Base-by-base conservation (phyloP, 2,797 vertebrate species). In the Aulostomus chinensis region DNA sequence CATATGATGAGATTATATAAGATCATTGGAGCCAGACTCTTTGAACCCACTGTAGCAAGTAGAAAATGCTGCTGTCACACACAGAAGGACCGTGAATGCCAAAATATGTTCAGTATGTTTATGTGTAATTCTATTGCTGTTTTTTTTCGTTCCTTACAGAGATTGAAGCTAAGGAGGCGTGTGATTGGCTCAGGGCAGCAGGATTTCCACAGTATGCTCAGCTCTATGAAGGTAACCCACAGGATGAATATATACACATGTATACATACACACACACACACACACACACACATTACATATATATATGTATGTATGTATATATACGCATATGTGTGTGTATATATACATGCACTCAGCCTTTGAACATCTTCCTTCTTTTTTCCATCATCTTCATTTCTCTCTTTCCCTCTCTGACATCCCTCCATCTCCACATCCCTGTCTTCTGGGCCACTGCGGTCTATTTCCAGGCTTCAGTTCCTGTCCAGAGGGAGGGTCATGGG, bases 131-230 rank as follows among this genome's bases (percentile, higher is more conserved):
- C 15, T 22, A 9, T 18, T 40, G 25, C 15, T 26, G 4, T 65
- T 40, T 11, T 86, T 31, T 75, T n/a, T n/a, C n/a, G n/a, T n/a
- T 41, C 34, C 81, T 76, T 59, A 7, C 86, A 99, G 97, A 99
- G 89, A 94, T 96, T 0, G 96, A 99, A 71, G 96, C 94, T 1
- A 98, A 97, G 73, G 96, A 96, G 84, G 95, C 95, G 49, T 98
- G 96, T 53, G 95, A 96, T 83, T 99, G 97, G 97, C 87, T 99
- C 47, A 90, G 93, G 64, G 97, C 96, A 3, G 95, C 97, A 1
- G 97, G 97, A 59, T 99, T 99, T 88, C 96, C 97, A 58, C 97
- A 99, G 25, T 99, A 99, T 15, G 94, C 94, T 49, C 97, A 99
- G 74, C 88, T 98, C 17, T 99, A 97, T 57, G 94, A 98, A 89